These are phyloP conservation scores for Ariopsis seemanni DNA, from an alignment of 2,113 vertebrate species.

Conservation along the genomic window DNA sequence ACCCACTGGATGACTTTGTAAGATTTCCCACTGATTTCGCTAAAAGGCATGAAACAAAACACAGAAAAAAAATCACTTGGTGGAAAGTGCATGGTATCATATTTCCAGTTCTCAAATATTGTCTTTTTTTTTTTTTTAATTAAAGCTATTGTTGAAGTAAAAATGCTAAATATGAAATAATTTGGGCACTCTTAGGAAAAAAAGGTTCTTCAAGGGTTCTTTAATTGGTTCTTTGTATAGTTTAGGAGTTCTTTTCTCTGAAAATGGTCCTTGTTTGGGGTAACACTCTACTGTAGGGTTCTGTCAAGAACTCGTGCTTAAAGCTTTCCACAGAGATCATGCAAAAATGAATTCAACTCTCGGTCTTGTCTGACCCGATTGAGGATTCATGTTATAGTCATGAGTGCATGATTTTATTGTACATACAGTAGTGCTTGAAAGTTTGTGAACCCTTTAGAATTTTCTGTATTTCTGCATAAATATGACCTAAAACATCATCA, in stretches of 20 bases:
- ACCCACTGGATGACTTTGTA: not conserved
- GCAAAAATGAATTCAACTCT: not conserved
- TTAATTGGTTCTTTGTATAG: not conserved
- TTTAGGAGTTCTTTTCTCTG: not conserved
- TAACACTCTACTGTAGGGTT: too few relatives aligned
- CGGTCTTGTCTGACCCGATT: not conserved
- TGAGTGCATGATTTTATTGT: too few relatives aligned
- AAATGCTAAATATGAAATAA: not conserved
- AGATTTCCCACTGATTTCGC: not conserved
- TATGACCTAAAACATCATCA: too few relatives aligned
- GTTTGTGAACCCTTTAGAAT: too few relatives aligned
- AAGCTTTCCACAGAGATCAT: not conserved
- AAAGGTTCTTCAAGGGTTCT: not conserved
- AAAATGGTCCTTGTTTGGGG: not conserved
- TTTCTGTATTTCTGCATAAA: too few relatives aligned
- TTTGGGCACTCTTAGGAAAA: not conserved
- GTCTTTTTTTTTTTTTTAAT: not conserved
- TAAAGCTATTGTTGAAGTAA: not conserved
- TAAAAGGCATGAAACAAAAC: not conserved
- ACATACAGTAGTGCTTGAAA: too few relatives aligned
- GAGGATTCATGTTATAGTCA: not conserved
- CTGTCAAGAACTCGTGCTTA: not conserved
- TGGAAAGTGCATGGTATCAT: not conserved
- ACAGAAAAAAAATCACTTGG: not conserved
- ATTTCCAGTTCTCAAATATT: not conserved